A percentile compares a stretch with the other conserved stretches of the same genome.
Conservation (phyloP, 1,140 invertebrate genomes). For the Triops longicaudatus region DNA sequence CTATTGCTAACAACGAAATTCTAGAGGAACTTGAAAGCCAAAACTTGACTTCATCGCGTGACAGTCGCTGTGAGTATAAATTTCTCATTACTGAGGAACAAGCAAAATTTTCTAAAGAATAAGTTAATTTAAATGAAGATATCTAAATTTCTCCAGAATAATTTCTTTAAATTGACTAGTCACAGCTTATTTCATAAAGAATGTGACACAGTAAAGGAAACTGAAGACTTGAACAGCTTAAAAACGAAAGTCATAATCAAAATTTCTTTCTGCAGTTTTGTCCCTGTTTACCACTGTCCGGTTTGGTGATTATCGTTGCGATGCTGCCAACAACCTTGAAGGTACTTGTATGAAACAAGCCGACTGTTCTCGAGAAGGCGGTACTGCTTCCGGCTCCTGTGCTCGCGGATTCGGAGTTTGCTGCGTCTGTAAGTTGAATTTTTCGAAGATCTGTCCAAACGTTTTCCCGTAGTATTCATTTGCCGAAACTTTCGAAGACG, state of each 20-base stretch:
- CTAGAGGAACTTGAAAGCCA: not conserved
- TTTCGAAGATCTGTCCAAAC: not conserved
- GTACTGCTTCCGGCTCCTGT: conserved; percentile 62
- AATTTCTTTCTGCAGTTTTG: conserved; percentile 46
- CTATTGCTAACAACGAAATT: not conserved
- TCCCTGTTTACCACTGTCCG: conserved; percentile 64
- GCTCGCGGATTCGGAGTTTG: conserved; percentile 65
- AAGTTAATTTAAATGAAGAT: too few species aligned
- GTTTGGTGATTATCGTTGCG: conserved; percentile 58
- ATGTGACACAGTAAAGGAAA: too few species aligned
- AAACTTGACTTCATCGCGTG: not conserved
- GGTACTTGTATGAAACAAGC: conserved; percentile 59
- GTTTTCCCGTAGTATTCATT: not conserved
- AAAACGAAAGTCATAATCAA: too few species aligned
- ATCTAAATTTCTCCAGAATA: too few species aligned
- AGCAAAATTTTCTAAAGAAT: too few species aligned
- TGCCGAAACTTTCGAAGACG: too few species aligned
- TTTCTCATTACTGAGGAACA: too few species aligned
- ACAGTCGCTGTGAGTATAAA: not conserved
- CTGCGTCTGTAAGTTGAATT: conserved; percentile 55
- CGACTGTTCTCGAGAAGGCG: conserved; percentile 57
- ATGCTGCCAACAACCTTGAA: conserved; percentile 58
- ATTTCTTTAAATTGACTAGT: too few species aligned
- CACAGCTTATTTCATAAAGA: too few species aligned
- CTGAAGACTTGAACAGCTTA: too few species aligned